Evolutionary conservation across 2,888 invertebrate genomes (phyloP).

Genomic region (Lasioglossum malachurum): DNA sequence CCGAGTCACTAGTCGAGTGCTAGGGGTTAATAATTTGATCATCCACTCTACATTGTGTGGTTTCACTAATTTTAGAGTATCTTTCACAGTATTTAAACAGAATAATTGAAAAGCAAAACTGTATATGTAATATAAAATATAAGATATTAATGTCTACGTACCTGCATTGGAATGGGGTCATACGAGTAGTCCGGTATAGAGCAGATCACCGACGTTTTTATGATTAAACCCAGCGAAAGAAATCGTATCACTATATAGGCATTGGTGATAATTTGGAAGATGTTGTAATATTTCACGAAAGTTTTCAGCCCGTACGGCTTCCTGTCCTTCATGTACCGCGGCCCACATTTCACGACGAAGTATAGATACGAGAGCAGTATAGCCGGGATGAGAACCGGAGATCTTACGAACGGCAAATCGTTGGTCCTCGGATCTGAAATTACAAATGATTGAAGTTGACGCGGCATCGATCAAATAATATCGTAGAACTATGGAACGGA

Average conservation of each 20-base stretch:
- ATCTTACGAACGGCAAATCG: conserved; percentile 87
- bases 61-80: too few relatives aligned
- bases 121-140: neutral
- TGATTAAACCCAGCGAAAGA: conserved; percentile 73
- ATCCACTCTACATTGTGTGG: too few relatives aligned
- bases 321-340: conserved; percentile 89
- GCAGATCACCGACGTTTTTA: conserved; percentile 86
- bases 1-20: too few relatives aligned
- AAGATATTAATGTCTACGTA: neutral
- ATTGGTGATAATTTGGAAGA: conserved; percentile 87
- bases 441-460: neutral
- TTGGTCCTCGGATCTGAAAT: conserved; percentile 53
- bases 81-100: too few relatives aligned
- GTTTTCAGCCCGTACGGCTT: conserved; percentile 89
- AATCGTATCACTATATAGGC: conserved; percentile 87
- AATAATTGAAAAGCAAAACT: neutral
- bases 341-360: conserved; percentile 87
- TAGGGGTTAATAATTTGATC: too few relatives aligned
- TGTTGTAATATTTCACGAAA: conserved; percentile 91
- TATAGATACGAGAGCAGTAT: conserved; percentile 87
- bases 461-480: neutral
- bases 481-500: neutral
- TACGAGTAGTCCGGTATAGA: conserved; percentile 78
- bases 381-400: conserved; percentile 86
- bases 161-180: neutral